Percentiles rank a stretch among this genome's conserved stretches.
These are phyloP conservation scores for Orthonevra nobilis DNA, from an alignment of 2,888 invertebrate species.

Conservation along the genomic window DNA sequence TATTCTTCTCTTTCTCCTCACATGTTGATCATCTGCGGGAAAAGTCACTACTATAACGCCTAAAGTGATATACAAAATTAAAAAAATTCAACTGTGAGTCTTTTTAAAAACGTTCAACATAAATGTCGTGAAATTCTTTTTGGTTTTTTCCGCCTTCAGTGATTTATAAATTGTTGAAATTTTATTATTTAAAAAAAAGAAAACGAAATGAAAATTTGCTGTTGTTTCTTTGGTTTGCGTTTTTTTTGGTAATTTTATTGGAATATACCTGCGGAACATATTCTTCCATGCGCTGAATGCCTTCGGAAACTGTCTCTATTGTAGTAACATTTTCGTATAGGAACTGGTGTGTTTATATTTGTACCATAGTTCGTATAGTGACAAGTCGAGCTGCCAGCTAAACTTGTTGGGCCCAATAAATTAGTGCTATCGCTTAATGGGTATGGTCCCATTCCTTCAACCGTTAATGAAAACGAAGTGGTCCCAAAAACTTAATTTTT, in stretches of 20 bases:
- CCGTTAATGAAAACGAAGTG: conserved; percentile 80
- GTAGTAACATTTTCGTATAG: conserved; percentile 79
- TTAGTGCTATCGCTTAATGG: conserved; percentile 80
- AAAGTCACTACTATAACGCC: conserved; percentile 42
- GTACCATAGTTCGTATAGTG: conserved; percentile 80
- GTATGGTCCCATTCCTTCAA: conserved; percentile 81
- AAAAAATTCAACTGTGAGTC: conserved; percentile 38
- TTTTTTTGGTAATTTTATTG: conserved; percentile 54
- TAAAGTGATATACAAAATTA: conserved; percentile 44
- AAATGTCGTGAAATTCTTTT: conserved; percentile 68
- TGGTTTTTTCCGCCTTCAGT: conserved; percentile 43
- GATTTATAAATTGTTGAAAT: conserved; percentile 21
- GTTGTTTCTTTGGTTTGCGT: conserved; percentile 61
- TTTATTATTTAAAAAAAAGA: conserved; percentile 26
- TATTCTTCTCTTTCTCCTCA: neutral
- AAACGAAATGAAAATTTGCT: conserved; percentile 38
- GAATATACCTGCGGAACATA: conserved; percentile 77
- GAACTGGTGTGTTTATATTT: conserved; percentile 80
- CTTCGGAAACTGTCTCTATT: conserved; percentile 79
- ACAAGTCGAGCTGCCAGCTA: conserved; percentile 77
- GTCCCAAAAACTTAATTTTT: conserved; percentile 80
- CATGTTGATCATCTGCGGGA: neutral
- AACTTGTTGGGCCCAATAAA: conserved; percentile 79
- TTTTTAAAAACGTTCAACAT: conserved; percentile 37
- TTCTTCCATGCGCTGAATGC: conserved; percentile 80